Evolutionary conservation across 2,888 invertebrate genomes (phyloP).

Genomic region (Drosophila kanekoi): DNA sequence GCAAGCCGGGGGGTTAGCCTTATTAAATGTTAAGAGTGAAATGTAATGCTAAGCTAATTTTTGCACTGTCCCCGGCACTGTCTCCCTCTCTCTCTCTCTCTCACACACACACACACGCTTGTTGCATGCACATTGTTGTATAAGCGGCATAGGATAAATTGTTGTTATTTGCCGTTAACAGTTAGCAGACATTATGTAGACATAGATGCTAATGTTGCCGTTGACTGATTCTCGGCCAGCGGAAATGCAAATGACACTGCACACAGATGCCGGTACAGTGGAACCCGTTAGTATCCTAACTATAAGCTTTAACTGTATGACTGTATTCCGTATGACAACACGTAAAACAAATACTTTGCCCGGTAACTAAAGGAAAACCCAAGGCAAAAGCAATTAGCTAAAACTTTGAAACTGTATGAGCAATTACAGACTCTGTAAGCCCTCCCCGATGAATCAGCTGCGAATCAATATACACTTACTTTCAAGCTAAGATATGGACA

Average conservation of each 20-base stretch:
- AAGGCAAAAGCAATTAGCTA: not conserved
- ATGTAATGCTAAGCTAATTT: conserved; percentile 57
- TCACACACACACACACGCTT: conserved; percentile 37
- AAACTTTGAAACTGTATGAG: not conserved
- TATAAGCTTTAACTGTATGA: not conserved
- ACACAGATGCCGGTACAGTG: not conserved
- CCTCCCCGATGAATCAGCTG: not conserved
- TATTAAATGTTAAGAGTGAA: conserved; percentile 57
- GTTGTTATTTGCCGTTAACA: conserved; percentile 16
- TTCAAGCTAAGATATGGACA: no score
- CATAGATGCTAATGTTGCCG: conserved; percentile 12
- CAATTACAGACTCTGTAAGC: not conserved
- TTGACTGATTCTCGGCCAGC: conserved; percentile 25
- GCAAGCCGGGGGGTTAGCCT: conserved; percentile 22
- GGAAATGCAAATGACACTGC: conserved; percentile 34
- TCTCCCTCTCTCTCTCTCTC: no score
- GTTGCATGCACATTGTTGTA: conserved; percentile 38
- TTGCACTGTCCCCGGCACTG: conserved; percentile 24
- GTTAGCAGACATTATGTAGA: conserved; percentile 29
- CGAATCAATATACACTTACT: no score
- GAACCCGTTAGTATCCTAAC: conserved; percentile 9
- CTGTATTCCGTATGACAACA: not conserved
- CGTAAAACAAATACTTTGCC: not conserved
- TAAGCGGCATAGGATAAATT: conserved; percentile 35
- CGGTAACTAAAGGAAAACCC: not conserved